Base-by-base conservation (phyloP, 2,888 invertebrate genomes). In the Cheilosia vernalis region DNA sequence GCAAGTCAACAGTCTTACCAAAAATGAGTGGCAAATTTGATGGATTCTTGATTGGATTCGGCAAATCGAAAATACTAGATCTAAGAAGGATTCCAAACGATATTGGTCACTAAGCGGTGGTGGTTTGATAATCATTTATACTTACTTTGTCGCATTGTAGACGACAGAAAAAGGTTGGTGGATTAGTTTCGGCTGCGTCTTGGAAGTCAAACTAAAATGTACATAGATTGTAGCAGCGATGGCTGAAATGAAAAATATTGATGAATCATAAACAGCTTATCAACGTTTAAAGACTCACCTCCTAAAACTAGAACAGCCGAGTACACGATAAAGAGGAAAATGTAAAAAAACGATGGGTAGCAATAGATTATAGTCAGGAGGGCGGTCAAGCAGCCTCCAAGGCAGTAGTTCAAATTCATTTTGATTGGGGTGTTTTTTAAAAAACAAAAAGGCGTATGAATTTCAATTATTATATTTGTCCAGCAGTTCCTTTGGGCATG, bases 1-100 rank as follows among this genome's bases (percentile, higher is more conserved):
- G 95, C 88, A 95, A 95, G 90, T 98, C 98, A 44, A 98, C 96
- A 78, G 96, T 96, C 87, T 96, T 94, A 51, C 97, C 96, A 92
- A 96, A 96, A 89, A 97, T 94, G n/a, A 96, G 93, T n/a, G 96
- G 95, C 88, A 96, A 93, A 91, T 95, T 95, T 53, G 93, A 92
- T 87, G 93, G 90, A 87, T 92, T 93, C 82, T 91, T 92, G 51
- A 90, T 90, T 69, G 90, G 91, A 55, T 92, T 90, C 64, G 92
- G 92, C 88, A 91, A 89, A 88, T 92, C 92, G 78, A 92, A 92
- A 67, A 92, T 90, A 87, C 88, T 90, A 69, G 91, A 90, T 88
- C 92, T 92, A 79, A 55, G 73, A 42, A 19, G 33, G 3, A 10
- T 21, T 72, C 42, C 1, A 17, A 17, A 61, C 27, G 10, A 37